Evolutionary conservation across 2,113 vertebrate species (phyloP), one percentile per base, ranked within the genome.

Genomic region (Halichoeres trimaculatus): DNA sequence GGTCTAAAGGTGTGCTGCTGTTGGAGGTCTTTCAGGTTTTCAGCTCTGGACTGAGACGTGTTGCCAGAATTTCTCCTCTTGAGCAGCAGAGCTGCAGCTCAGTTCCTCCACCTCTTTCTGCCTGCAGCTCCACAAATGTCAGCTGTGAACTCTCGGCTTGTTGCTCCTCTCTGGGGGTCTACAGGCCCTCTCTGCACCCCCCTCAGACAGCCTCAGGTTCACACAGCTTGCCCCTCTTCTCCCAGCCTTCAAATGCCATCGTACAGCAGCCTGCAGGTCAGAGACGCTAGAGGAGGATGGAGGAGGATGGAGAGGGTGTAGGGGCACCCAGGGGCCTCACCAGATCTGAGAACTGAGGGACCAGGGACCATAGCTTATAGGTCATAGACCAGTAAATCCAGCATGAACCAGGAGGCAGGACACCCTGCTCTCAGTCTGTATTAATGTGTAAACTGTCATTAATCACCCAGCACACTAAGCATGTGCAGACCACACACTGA

Each of bases 201-300:
- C 54, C 22, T 52, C 23, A 62, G 70, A 83, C 74, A 67, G 70
- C 79, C 50, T 43, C 41, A 59, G 74, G 81, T 78, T 66, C 54
- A 86, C 76, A 76, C 84, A 71, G 78, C 76, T 78, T 34, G 22
- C 38, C 64, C 51, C 50, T 69, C 70, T 80, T 70, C 8, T 19
- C 60, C 23, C 17, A 70, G 74, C 57, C 79, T 88, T 69, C 72
- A 90, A 93, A 92, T 89, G 77, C 89, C 89, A 90, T 57, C 57
- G 56, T 78, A 48, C 68, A 67, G 72, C 66, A 54, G 74, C 77
- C 88, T 64, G 75, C 70, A 74, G 84, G 76, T 57, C 63, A 60
- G 45, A 16, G 41, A 54, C 53, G 38, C 34, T 1, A 19, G 45
- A 74, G 55, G 56, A 66, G 45, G 56, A 65, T 40, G 47, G 30